Evolutionary conservation across 2,113 vertebrate species (phyloP).

Genomic region (Petaurus breviceps): DNA sequence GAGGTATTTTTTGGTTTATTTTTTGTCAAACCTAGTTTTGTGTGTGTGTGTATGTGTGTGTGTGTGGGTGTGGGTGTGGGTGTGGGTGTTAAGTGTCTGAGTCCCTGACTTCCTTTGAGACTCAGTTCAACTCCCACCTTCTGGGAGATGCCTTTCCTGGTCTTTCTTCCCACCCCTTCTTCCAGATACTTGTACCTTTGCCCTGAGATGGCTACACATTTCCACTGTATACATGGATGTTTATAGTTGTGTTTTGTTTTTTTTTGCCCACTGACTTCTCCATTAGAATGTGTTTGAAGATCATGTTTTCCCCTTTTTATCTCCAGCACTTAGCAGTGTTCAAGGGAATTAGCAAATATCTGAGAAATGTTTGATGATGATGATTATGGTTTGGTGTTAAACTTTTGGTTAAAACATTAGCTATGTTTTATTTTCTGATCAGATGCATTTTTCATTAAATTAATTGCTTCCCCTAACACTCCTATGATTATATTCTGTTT

Average conservation of each 20-base stretch:
- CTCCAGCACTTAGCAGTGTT: background rate
- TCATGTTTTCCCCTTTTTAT: background rate
- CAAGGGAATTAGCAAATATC: background rate
- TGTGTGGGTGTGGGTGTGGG: no score
- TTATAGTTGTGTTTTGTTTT: background rate
- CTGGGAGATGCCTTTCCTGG: background rate
- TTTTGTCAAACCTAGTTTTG: no score
- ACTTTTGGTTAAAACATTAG: background rate
- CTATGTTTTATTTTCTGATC: background rate
- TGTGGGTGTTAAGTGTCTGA: no score
- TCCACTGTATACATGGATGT: background rate
- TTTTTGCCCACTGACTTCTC: background rate
- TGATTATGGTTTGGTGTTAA: background rate
- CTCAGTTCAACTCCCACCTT: background rate
- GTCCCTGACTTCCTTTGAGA: background rate
- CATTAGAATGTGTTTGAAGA: background rate
- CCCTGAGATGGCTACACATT: background rate
- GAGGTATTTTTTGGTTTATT: background rate
- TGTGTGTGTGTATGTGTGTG: no score
- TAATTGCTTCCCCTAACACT: background rate
- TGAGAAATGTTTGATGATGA: background rate
- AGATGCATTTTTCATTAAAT: background rate
- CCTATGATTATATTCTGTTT: background rate
- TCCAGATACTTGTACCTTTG: background rate
- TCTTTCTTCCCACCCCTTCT: background rate